phyloP scores from a whole-genome alignment of 2,797 vertebrate species.

The Hippopotamyrus pictus region DNA sequence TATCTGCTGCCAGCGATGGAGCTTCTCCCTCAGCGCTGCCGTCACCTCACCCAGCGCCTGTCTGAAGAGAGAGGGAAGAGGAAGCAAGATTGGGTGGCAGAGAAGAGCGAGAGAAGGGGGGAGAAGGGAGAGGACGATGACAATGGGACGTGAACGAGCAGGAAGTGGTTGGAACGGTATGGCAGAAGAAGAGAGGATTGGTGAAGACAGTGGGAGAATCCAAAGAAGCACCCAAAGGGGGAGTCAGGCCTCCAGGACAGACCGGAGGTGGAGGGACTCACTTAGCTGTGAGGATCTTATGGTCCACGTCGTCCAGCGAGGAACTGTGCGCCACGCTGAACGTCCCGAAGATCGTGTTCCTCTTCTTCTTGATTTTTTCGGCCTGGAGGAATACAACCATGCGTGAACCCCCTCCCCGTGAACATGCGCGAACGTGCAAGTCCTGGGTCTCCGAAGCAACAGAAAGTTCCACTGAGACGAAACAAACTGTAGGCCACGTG shows the following conservation, averaged over 20 bases:
- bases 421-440: background rate
- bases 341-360: constrained; percentile 85
- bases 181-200: background rate
- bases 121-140: background rate
- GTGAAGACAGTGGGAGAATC: background rate
- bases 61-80: constrained; percentile 25
- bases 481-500: background rate
- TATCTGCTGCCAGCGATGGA: constrained; percentile 92
- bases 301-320: constrained; percentile 91
- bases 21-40: constrained; percentile 80
- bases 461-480: background rate
- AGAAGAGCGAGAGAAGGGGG: background rate
- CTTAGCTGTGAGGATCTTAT: constrained; percentile 95
- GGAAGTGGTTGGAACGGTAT: background rate
- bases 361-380: constrained; percentile 94
- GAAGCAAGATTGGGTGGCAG: constrained; percentile 25
- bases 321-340: constrained; percentile 92
- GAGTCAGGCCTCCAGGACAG: background rate
- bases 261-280: constrained; percentile 51
- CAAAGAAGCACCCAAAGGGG: no score
- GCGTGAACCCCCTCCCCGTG: background rate
- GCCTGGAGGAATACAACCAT: constrained; percentile 63
- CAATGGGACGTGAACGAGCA: background rate
- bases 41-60: constrained; percentile 67
- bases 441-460: background rate